Base-by-base conservation (phyloP, 1,140 invertebrate genomes). In the Hyles vespertilio region DNA sequence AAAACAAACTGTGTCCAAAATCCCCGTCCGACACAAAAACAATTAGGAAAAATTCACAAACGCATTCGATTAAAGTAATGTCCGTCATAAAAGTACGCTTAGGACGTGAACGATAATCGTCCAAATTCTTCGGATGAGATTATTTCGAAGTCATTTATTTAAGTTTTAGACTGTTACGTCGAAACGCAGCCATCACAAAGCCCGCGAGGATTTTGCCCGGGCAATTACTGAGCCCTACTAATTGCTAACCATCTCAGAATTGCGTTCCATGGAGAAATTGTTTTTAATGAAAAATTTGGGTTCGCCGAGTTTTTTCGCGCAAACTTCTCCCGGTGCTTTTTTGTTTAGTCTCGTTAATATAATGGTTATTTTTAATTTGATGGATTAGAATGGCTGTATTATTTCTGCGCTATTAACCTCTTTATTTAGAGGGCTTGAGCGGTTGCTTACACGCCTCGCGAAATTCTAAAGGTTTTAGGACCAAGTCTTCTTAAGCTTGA, bases 211-310 rank as follows among this genome's bases (percentile, higher is more conserved):
- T 63, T 63, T 56, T 57, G 59, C 59, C 51, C 56, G 57, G 57
- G 61, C 61, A 63, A 63, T 63, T 63, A 63, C 61, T 50, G 52
- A 34, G 48, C 56, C 61, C 61, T 57, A 63, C 57, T 63, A 63
- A 63, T 63, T 63, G 57, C 61, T 52, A 59, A 52, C 61, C 61
- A 59, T 63, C 61, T 59, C 61, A 63, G 57, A 63, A 63, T 63
- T 51, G 58, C 57, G 57, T 59, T 59, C 61, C 47, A 56, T 48
- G 45, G 52, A 56, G 61, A 59, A 63, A 63, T 63, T 63, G 61
- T 63, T 63, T 63, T 63, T 56, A 63, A 63, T 63, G 56, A 63
- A 63, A 63, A 63, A 63, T 63, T 63, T 55, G 54, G 49, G 40
- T 55, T 43, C 22, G 22, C 22, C 22, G 43, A 40, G 36, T 40